Percentiles rank a stretch among this genome's conserved stretches.
These are phyloP conservation scores for Gymnorhina tibicen DNA, from an alignment of 2,113 vertebrate genomes.

Conservation along the genomic window DNA sequence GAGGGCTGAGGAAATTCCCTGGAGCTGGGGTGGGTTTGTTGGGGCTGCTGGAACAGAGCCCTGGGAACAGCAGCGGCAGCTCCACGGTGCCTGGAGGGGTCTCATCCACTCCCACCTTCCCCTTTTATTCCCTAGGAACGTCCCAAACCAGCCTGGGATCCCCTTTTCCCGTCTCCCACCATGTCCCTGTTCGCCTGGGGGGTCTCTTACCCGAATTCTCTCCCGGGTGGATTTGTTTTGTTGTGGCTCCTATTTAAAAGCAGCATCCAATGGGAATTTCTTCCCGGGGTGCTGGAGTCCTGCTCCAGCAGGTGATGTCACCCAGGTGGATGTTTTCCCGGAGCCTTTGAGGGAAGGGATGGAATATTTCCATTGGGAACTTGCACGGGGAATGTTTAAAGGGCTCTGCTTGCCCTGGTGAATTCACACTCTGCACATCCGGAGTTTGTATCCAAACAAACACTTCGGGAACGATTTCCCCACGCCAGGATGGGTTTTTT, in stretches of 20 bases:
- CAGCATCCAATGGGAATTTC: fast-evolving
- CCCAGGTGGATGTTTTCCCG: neutral
- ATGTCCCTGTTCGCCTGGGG: neutral
- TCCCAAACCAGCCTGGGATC: neutral
- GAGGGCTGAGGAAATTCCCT: neutral
- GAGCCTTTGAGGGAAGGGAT: neutral
- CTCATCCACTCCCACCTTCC: neutral
- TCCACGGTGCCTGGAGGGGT: neutral
- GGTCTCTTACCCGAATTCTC: neutral
- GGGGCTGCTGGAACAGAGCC: neutral
- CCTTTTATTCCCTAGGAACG: neutral
- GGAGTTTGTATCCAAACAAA: neutral
- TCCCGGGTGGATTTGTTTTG: fast-evolving
- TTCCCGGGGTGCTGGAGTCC: neutral
- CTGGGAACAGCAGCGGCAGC: neutral
- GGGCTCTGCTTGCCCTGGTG: fast-evolving
- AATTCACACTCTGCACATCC: neutral
- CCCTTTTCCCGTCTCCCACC: neutral
- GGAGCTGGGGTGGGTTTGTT: neutral
- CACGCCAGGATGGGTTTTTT: neutral
- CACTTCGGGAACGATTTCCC: neutral
- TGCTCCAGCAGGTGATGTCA: neutral
- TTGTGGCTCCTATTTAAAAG: neutral
- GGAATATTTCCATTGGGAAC: fast-evolving
- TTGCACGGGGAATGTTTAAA: neutral